phyloP scores from a whole-genome alignment of 1,140 invertebrate genomes.

The Euwallacea fornicatus region DNA sequence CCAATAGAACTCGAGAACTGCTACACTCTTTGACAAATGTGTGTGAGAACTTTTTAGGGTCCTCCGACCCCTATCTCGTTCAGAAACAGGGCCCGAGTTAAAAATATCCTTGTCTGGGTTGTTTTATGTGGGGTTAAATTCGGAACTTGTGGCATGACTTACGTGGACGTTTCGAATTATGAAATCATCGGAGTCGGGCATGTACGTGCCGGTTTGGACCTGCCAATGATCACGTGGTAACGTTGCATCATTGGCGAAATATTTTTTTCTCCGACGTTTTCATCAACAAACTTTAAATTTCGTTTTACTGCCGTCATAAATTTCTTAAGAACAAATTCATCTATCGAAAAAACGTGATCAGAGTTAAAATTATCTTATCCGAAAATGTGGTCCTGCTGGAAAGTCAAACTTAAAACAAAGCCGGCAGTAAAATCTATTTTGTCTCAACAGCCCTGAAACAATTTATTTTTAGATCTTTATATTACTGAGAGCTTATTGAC shows the following conservation, averaged over 20 bases:
- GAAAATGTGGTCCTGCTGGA: no score
- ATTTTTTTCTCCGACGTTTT: no score
- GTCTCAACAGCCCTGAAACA: slow-evolving; percentile 6
- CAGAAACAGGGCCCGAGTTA: slow-evolving; percentile 20
- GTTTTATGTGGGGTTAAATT: slow-evolving; percentile 21
- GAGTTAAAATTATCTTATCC: no score
- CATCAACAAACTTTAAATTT: no score
- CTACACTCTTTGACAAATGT: slow-evolving; percentile 37
- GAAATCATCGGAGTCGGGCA: no score
- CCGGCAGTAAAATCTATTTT: slow-evolving; percentile 19
- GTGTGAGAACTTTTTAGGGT: slow-evolving; percentile 18
- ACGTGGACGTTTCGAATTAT: no score
- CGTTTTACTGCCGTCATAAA: no score
- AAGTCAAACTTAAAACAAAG: slow-evolving; percentile 9
- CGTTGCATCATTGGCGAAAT: no score
- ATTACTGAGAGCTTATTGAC: slow-evolving; percentile 24
- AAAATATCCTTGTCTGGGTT: slow-evolving; percentile 30
- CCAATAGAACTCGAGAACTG: slow-evolving; percentile 46
- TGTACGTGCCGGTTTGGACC: no score
- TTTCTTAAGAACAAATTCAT: no score
- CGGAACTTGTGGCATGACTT: background rate
- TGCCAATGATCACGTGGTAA: no score
- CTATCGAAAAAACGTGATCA: no score
- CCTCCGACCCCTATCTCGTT: slow-evolving; percentile 27
- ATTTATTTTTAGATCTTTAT: slow-evolving; percentile 28